These are phyloP conservation scores for Ormyrus labotus DNA, from an alignment of 2,888 invertebrate genomes.

Conservation along the genomic window DNA sequence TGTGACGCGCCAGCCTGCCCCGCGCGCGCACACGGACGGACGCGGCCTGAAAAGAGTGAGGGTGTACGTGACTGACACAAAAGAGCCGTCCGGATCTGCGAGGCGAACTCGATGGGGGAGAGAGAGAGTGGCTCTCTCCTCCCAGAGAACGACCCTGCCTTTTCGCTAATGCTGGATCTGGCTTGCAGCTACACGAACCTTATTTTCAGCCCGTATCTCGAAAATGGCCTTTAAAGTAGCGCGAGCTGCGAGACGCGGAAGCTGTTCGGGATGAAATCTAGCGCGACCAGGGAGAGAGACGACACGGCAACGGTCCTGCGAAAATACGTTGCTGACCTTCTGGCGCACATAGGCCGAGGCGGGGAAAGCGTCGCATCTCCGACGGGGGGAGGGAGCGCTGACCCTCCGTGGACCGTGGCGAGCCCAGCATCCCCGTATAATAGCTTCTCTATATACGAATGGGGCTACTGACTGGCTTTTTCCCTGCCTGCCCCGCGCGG, in stretches of 20 bases:
- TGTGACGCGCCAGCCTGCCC: conserved; percentile 20
- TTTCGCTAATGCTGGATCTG: not conserved
- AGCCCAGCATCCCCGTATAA: conserved; percentile 34
- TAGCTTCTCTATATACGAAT: conserved; percentile 1
- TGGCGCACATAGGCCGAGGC: not conserved
- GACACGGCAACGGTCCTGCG: conserved; percentile 38
- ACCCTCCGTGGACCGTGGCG: not conserved
- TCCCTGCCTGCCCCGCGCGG: not conserved
- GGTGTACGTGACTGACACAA: conserved; percentile 32
- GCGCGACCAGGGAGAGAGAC: conserved; percentile 32
- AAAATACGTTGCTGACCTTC: conserved; percentile 64
- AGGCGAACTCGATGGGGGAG: not conserved
- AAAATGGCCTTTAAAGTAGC: not conserved
- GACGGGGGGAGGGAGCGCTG: conserved; percentile 20
- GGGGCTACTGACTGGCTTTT: not conserved
- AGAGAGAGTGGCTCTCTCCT: not conserved
- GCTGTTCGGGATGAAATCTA: conserved; percentile 47
- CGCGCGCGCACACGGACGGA: not conserved
- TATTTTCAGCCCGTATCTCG: too few species aligned
- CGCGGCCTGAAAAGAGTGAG: conserved; percentile 27
- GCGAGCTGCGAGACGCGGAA: not conserved
- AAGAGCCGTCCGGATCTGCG: not conserved
- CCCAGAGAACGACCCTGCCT: not conserved
- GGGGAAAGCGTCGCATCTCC: conserved; percentile 15
- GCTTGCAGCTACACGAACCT: too few species aligned